These are phyloP conservation scores for Temnothorax ravouxi DNA, from an alignment of 2,888 invertebrate genomes.

Conservation along the genomic window DNA sequence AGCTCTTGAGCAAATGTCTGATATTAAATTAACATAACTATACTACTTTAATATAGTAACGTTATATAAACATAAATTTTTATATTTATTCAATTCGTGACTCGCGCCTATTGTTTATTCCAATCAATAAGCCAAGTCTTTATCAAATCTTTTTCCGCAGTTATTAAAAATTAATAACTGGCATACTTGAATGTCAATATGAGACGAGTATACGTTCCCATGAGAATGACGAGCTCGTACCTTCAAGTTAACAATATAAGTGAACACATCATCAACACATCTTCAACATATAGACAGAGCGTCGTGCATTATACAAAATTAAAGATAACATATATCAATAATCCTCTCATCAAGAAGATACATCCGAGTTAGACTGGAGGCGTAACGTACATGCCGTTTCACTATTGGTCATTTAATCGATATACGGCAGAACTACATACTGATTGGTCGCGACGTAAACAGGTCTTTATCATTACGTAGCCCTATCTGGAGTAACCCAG, in stretches of 20 bases:
- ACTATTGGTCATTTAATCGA: conserved; percentile 42
- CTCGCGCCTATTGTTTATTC: neutral
- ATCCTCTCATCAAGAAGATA: conserved; percentile 4
- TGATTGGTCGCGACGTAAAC: conserved; percentile 16
- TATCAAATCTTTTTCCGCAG: neutral
- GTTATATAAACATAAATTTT: neutral
- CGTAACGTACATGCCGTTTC: neutral
- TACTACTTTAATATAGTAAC: neutral
- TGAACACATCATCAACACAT: too few species aligned
- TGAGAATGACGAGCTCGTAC: neutral
- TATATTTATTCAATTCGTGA: neutral
- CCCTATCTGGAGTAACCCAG: conserved; percentile 11
- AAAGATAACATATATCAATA: conserved; percentile 19
- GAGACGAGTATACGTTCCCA: neutral
- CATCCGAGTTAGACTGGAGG: neutral
- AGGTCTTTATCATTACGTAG: conserved; percentile 40
- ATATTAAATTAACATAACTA: neutral
- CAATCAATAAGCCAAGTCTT: conserved; percentile 12
- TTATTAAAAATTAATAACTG: neutral
- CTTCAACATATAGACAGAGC: neutral
- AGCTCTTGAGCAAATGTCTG: neutral
- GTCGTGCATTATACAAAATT: conserved; percentile 14
- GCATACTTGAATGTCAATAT: neutral
- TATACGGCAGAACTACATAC: conserved; percentile 13
- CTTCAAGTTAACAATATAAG: neutral